Base-by-base conservation (phyloP, 2,888 invertebrate species). In the Pelosia muscerda region DNA sequence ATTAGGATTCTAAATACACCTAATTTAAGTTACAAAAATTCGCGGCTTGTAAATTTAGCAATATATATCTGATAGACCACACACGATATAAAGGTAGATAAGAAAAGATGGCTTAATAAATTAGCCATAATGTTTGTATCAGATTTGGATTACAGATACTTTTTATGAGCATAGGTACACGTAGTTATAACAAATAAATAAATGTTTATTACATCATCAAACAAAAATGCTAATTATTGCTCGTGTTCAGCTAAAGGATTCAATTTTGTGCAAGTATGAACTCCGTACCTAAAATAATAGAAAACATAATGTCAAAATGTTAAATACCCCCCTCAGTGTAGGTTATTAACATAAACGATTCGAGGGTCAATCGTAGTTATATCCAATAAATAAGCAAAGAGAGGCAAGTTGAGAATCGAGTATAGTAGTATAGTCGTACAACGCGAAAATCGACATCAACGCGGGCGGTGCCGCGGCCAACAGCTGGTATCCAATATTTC, bases 61-160 rank as follows among this genome's bases (percentile, higher is more conserved):
- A 63, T 74, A 74, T 69, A 61, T 72, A 71, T 81, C 82, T 84
- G 83, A 85, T 78, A 67, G 63, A 57, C 63, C 57, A 63, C 66
- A 71, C 85, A 84, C 82, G 84, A 79, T 31, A 42, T 2, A 67
- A n/a, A n/a, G 75, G 70, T 72, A 75, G 49, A 49, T 49, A 49
- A n/a, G n/a, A 49, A 15, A 49, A 8, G 49, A 49, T 49, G 49
- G 49, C 1, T n/a, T 49, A 49, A 49, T 49, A 49, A 49, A 49
- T 49, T 49, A n/a, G 2, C n/a, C 66, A 31, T 59, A 55, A n/a
- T 10, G 68, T 74, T 81, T 25, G 6, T 19, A 25, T 26, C 55
- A 28, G 63, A 62, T 56, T 64, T 64, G 8, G 71, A 75, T 69
- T 8, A 28, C 4, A 8, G 65, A 76, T 57, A 77, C 79, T 80